Evolutionary conservation across 2,797 vertebrate species (phyloP).

Genomic region (Neosalanx taihuensis): DNA sequence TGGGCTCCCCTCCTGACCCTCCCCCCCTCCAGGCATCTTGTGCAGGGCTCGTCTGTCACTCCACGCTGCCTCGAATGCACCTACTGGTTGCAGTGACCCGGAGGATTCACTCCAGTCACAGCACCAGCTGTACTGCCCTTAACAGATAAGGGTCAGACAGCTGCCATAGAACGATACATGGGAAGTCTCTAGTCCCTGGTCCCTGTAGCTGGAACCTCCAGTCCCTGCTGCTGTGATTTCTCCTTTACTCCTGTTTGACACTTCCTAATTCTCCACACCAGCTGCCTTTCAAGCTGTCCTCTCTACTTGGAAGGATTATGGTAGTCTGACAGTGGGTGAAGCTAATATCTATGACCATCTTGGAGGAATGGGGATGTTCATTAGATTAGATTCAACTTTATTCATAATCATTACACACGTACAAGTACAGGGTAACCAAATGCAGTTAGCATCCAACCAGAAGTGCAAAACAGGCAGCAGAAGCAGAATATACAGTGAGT

Average conservation of each 20-base stretch:
- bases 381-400: background rate
- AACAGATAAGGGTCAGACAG: background rate
- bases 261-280: too few relatives aligned
- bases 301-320: too few relatives aligned
- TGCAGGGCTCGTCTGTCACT: conserved; percentile 2
- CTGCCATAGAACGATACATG: background rate
- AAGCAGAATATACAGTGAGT: too few relatives aligned
- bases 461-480: too few relatives aligned
- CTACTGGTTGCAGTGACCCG: conserved; percentile 10
- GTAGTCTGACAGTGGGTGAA: too few relatives aligned
- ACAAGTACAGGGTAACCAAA: too few relatives aligned
- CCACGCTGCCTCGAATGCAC: background rate
- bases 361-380: background rate
- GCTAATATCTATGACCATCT: too few relatives aligned
- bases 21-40: background rate
- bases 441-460: too few relatives aligned
- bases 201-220: background rate
- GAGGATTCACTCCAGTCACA: background rate
- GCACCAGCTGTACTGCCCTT: conserved; percentile 3
- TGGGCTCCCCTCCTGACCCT: background rate
- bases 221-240: background rate
- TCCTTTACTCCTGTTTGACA: too few relatives aligned
- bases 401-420: too few relatives aligned
- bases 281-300: too few relatives aligned
- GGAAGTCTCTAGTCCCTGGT: too few relatives aligned